A percentile compares a stretch with the other conserved stretches of the same genome.
phyloP scores from a whole-genome alignment of 2,888 invertebrate genomes.

The Trichogramma evanescens region DNA sequence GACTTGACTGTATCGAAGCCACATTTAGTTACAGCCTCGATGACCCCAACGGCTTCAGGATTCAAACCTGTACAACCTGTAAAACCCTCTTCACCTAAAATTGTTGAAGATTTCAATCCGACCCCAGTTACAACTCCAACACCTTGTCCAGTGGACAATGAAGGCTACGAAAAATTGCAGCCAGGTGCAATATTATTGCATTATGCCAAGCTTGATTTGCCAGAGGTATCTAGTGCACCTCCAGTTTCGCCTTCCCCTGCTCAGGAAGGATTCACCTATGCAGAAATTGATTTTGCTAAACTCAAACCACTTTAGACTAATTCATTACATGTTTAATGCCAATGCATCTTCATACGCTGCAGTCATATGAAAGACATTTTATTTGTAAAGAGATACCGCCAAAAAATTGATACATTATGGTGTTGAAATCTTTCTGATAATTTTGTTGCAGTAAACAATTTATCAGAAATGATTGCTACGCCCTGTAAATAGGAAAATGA shows the following conservation, averaged over 20 bases:
- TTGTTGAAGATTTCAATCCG: slow-evolving; percentile 32
- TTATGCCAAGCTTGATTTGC: slow-evolving; percentile 62
- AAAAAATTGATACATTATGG: slow-evolving; percentile 25
- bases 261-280: slow-evolving; percentile 58
- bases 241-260: slow-evolving; percentile 44
- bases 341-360: background rate
- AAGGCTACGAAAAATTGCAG: slow-evolving; percentile 44
- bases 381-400: slow-evolving; percentile 34
- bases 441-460: slow-evolving; percentile 6
- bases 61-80: slow-evolving; percentile 24
- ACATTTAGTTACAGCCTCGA: slow-evolving; percentile 36
- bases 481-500: slow-evolving; percentile 22
- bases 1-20: slow-evolving; percentile 36
- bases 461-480: background rate
- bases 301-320: slow-evolving; percentile 39
- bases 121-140: slow-evolving; percentile 33
- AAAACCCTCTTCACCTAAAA: slow-evolving; percentile 32
- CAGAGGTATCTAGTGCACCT: slow-evolving; percentile 42
- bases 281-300: slow-evolving; percentile 73
- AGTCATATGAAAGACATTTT: slow-evolving; percentile 23
- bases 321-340: background rate
- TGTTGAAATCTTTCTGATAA: slow-evolving; percentile 8
- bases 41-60: slow-evolving; percentile 32
- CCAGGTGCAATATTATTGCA: slow-evolving; percentile 48
- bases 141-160: slow-evolving; percentile 50